Evolutionary conservation across 2,888 invertebrate species (phyloP).

Genomic region (Mythimna albipuncta): DNA sequence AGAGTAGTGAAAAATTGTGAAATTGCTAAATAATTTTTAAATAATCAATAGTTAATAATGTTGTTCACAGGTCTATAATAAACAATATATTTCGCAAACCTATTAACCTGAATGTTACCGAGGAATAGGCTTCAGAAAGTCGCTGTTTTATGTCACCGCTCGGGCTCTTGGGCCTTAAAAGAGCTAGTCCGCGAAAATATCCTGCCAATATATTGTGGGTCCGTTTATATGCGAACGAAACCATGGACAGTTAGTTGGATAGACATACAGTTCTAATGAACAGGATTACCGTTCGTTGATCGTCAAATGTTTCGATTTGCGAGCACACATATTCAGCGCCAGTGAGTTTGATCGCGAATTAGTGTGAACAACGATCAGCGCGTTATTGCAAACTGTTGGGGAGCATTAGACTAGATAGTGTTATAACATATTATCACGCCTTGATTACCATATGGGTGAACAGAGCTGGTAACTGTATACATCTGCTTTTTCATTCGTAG

Average conservation of each 20-base stretch:
- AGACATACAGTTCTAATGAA: conserved; percentile 24
- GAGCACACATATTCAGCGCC: conserved; percentile 6
- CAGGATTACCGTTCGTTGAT: conserved; percentile 30
- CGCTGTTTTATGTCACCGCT: too few species aligned
- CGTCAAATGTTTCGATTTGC: conserved; percentile 28
- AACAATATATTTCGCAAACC: too few species aligned
- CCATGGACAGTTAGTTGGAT: not conserved
- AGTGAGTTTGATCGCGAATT: conserved; percentile 23
- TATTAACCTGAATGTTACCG: too few species aligned
- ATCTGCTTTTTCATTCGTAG: not conserved
- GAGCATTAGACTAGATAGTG: conserved; percentile 1
- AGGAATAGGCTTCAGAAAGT: too few species aligned
- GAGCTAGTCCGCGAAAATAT: not conserved
- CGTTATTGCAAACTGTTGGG: not conserved
- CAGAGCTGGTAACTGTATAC: not conserved
- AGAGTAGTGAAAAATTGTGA: too few species aligned
- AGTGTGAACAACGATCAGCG: conserved; percentile 5
- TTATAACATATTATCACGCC: not conserved
- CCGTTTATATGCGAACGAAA: conserved; percentile 1
- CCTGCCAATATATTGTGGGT: not conserved
- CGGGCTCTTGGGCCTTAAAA: too few species aligned
- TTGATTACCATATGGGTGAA: not conserved
- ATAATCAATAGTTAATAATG: too few species aligned
- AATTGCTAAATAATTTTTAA: too few species aligned
- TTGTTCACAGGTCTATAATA: too few species aligned